phyloP scores from a whole-genome alignment of 2,113 vertebrate species.

The Xiphophorus hellerii region DNA sequence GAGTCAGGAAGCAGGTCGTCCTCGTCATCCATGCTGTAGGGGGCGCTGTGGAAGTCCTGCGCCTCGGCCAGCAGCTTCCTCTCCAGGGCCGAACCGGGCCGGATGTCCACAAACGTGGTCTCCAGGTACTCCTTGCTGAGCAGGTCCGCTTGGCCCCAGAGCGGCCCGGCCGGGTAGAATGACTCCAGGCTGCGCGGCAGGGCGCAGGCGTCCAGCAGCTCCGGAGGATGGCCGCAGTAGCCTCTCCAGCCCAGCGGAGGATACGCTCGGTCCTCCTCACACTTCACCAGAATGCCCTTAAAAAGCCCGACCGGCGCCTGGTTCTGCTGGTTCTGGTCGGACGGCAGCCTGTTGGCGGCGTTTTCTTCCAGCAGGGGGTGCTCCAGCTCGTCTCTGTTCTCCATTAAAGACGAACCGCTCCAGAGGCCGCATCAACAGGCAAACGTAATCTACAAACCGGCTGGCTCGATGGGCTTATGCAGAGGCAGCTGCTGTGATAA shows the following conservation, averaged over 20 bases:
- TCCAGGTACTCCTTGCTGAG: constrained; percentile 82
- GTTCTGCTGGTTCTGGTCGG: constrained; percentile 17
- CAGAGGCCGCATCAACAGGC: constrained; percentile 57
- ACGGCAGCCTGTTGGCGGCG: constrained; percentile 39
- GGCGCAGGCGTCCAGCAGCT: constrained; percentile 79
- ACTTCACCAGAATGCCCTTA: constrained; percentile 74
- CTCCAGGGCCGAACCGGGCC: constrained; percentile 76
- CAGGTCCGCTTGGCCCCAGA: constrained; percentile 77
- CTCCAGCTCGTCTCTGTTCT: constrained; percentile 79
- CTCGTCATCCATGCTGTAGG: constrained; percentile 82
- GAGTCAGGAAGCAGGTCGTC: constrained; percentile 82
- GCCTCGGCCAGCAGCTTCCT: constrained; percentile 79
- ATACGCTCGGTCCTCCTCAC: constrained; percentile 76
- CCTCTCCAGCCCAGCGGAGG: constrained; percentile 75
- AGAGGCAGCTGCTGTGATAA: constrained; percentile 61
- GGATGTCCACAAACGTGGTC: constrained; percentile 84
- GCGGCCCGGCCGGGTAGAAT: constrained; percentile 72
- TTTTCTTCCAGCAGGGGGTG: constrained; percentile 79
- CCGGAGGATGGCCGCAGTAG: constrained; percentile 71
- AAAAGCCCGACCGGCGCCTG: constrained; percentile 48
- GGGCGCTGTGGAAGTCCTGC: constrained; percentile 75
- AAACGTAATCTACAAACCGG: constrained; percentile 52
- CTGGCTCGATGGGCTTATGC: constrained; percentile 36
- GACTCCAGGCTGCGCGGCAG: constrained; percentile 76
- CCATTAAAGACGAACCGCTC: constrained; percentile 62